phyloP scores from a whole-genome alignment of 2,888 invertebrate species.

The Eupithecia tripunctaria region DNA sequence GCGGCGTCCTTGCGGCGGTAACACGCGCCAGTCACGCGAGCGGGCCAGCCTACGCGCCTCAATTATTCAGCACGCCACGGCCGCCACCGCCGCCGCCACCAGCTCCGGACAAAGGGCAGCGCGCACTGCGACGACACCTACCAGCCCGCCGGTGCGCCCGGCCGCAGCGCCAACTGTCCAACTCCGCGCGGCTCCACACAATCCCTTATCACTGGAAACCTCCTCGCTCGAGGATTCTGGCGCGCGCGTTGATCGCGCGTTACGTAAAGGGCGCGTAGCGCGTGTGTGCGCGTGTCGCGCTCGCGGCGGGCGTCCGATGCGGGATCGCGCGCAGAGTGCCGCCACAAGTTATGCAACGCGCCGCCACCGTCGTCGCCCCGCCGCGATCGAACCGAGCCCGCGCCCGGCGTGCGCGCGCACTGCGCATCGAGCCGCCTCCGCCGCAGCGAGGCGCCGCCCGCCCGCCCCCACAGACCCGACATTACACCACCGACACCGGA shows the following conservation, averaged over 20 bases:
- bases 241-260: slow-evolving; percentile 76
- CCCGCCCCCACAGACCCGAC: slow-evolving; percentile 61
- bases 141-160: slow-evolving; percentile 69
- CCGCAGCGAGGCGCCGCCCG: slow-evolving; percentile 46
- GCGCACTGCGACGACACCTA: slow-evolving; percentile 74
- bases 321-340: slow-evolving; percentile 83
- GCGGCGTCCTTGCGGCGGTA: slow-evolving; percentile 73
- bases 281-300: slow-evolving; percentile 74
- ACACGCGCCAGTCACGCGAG: slow-evolving; percentile 77
- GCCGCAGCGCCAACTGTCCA: slow-evolving; percentile 58
- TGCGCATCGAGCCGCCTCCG: slow-evolving; percentile 62
- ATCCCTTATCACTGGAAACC: slow-evolving; percentile 66
- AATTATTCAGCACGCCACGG: slow-evolving; percentile 80
- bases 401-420: slow-evolving; percentile 71
- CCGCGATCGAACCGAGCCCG: slow-evolving; percentile 78
- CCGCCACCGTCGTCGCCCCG: slow-evolving; percentile 77
- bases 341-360: slow-evolving; percentile 81
- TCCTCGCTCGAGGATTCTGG: slow-evolving; percentile 55
- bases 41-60: slow-evolving; percentile 76
- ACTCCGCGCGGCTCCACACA: slow-evolving; percentile 61
- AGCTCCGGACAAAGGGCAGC: slow-evolving; percentile 71
- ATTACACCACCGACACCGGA: slow-evolving; percentile 58
- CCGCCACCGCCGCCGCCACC: slow-evolving; percentile 57
- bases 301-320: slow-evolving; percentile 80
- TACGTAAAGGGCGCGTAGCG: slow-evolving; percentile 82